A percentile compares a stretch with the other conserved stretches of the same genome.
Evolutionary conservation across 2,888 invertebrate genomes (phyloP).

Genomic region (Neoascia interrupta): DNA sequence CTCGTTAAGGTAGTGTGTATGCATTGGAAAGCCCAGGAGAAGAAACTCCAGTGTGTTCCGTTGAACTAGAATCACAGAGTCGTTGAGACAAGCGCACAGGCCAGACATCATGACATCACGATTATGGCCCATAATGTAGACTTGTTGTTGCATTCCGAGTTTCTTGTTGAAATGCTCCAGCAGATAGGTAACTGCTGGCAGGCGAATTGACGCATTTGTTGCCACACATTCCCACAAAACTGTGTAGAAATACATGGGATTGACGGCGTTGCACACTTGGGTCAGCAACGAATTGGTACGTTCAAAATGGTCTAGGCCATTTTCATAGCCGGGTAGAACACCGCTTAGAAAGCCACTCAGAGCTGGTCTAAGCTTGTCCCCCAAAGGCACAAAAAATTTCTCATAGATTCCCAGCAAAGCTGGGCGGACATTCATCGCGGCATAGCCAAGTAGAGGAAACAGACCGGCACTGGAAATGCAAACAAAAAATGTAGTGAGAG

Average conservation of each 20-base stretch:
- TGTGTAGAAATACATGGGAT: conserved; percentile 89
- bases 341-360: conserved; percentile 93
- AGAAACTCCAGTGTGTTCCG: conserved; percentile 91
- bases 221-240: conserved; percentile 93
- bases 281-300: conserved; percentile 80
- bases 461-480: conserved; percentile 85
- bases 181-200: conserved; percentile 90
- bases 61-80: conserved; percentile 90
- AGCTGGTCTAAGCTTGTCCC: conserved; percentile 85
- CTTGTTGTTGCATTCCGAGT: conserved; percentile 89
- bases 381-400: conserved; percentile 91
- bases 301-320: conserved; percentile 91
- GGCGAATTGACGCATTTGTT: conserved; percentile 88
- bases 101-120: conserved; percentile 90
- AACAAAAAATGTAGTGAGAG: background rate
- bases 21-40: conserved; percentile 90
- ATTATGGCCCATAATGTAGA: conserved; percentile 90
- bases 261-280: conserved; percentile 86
- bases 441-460: conserved; percentile 93
- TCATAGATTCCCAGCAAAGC: conserved; percentile 91
- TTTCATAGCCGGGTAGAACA: conserved; percentile 92
- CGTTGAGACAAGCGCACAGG: conserved; percentile 89
- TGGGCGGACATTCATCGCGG: conserved; percentile 93
- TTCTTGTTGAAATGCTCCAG: conserved; percentile 89
- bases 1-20: conserved; percentile 85